Evolutionary conservation across 1,140 invertebrate species (phyloP), one percentile per base, ranked within the genome.

Genomic region (Dreissena rostriformis): DNA sequence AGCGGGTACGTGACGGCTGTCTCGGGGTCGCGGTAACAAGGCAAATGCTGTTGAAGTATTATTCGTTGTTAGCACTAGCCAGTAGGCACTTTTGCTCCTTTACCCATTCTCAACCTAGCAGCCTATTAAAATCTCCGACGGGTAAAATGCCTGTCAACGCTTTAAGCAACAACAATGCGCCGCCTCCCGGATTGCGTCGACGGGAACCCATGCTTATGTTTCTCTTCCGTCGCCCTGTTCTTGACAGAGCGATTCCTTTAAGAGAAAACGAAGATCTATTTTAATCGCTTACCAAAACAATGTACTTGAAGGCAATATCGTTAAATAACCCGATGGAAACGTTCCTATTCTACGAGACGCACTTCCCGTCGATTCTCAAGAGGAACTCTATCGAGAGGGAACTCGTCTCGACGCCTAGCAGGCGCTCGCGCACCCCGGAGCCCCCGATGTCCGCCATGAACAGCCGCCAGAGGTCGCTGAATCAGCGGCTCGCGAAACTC

Each of bases 281-380:
- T 68, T 24, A 26, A 1, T 39, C 24, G 14, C 29, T 82, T n/a
- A 28, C 22, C 8, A 67, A 82, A 55, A 15, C 29, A 26, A 74
- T 75, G 22, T 57, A 82, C 22, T 49, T 82, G 19, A 82, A 68
- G 55, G 72, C 65, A 7, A 28, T 82, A 19, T 71, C 71, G 15
- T 82, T 82, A 49, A 82, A 74, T 17, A 82, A 75, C 66, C 39
- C 29, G 24, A 24, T 24, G 0, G 80, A 82, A 14, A 39, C 71
- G 12, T 82, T 52, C 28, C 66, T 19, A 49, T 82, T 82, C 26
- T 82, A 82, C 26, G 28, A 75, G 12, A 82, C 26, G 11, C 61
- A 82, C n/a, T 82, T 53, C 51, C 80, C 80, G n/a, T 57, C 75
- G 26, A 22, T 82, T 53, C 49, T 82, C 1, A 82, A 57, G 7